Conservation (phyloP, 2,113 vertebrate genomes). For the Strigops habroptila region DNA sequence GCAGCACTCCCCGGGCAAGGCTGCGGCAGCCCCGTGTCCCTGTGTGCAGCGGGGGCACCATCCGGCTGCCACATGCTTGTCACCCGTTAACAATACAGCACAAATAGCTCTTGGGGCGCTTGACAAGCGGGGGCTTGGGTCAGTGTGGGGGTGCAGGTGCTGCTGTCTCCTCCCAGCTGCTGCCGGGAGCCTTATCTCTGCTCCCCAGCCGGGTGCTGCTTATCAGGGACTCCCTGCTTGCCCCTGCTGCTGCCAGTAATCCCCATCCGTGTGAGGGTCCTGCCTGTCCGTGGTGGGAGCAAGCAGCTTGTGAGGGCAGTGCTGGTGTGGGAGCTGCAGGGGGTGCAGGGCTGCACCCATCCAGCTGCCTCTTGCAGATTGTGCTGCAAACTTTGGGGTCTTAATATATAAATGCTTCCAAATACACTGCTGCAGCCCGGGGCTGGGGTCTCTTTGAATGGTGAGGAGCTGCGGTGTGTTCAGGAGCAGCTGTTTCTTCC, state of each 20-base stretch:
- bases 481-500: not conserved
- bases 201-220: not conserved
- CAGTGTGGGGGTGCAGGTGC: not conserved
- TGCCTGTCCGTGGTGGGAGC: not conserved
- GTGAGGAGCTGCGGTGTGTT: fast-evolving
- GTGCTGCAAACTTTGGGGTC: not conserved
- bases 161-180: not conserved
- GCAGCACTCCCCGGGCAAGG: fast-evolving
- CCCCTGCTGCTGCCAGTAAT: not conserved
- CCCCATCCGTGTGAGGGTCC: fast-evolving
- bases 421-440: fast-evolving
- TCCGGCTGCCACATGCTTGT: fast-evolving
- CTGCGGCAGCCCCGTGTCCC: not conserved
- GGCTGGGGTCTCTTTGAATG: not conserved
- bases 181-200: not conserved
- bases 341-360: fast-evolving
- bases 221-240: not conserved
- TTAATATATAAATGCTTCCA: not conserved
- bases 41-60: fast-evolving
- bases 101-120: not conserved
- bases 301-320: fast-evolving
- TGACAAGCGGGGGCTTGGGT: too few species aligned
- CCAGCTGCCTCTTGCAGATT: not conserved
- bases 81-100: fast-evolving
- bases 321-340: too few species aligned